phyloP scores from a whole-genome alignment of 2,888 invertebrate genomes.

The Drosophila crucigera region DNA sequence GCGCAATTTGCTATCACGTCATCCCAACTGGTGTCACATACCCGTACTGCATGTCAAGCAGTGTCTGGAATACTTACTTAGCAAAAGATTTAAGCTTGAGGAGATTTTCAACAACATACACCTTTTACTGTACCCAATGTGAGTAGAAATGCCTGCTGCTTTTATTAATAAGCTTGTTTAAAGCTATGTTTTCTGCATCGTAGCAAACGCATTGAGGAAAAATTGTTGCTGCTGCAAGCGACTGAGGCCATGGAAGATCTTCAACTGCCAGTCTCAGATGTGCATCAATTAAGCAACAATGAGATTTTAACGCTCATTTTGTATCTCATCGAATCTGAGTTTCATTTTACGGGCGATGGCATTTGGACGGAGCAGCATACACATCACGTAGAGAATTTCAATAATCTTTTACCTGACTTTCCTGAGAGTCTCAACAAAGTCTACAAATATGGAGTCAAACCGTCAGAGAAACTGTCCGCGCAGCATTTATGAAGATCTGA shows the following conservation, averaged over 20 bases:
- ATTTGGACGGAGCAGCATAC: constrained; percentile 87
- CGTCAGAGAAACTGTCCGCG: constrained; percentile 59
- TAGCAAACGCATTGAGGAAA: constrained; percentile 84
- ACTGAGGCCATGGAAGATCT: constrained; percentile 71
- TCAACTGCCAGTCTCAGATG: constrained; percentile 72
- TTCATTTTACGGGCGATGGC: constrained; percentile 91
- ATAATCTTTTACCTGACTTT: constrained; percentile 84
- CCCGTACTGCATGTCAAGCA: constrained; percentile 87
- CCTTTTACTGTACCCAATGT: constrained; percentile 90
- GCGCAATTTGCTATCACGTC: constrained; percentile 86
- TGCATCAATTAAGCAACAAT: constrained; percentile 84
- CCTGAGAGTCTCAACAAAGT: constrained; percentile 82
- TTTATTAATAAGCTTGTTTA: background rate
- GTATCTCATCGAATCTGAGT: constrained; percentile 90
- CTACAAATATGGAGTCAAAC: constrained; percentile 82
- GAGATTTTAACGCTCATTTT: constrained; percentile 89
- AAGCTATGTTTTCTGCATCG: background rate
- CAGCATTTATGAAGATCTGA: constrained; percentile 38
- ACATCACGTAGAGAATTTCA: constrained; percentile 83
- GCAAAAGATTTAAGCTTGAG: constrained; percentile 86
- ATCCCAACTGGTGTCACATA: constrained; percentile 89
- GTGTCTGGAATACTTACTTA: constrained; percentile 87
- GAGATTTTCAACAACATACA: constrained; percentile 88
- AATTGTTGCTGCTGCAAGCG: constrained; percentile 69
- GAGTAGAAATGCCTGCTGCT: constrained; percentile 62